Conservation (phyloP, 2,888 invertebrate species). For the Brachynemurus nebulosus region DNA sequence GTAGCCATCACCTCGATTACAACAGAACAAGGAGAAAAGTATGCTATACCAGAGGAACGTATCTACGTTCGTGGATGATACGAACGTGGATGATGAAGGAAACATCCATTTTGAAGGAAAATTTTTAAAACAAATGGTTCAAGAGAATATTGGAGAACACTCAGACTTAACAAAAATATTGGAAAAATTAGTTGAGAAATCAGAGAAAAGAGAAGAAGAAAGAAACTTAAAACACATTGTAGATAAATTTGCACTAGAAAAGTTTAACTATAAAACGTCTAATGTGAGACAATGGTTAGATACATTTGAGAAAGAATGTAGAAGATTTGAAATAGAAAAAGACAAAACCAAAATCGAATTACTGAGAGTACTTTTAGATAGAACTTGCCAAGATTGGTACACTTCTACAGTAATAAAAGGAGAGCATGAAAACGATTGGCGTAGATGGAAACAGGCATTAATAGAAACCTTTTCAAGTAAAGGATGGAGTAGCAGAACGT, state of each 20-base stretch:
- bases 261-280: not conserved
- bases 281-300: not conserved
- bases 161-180: not conserved
- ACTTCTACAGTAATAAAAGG: not conserved
- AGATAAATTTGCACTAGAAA: not conserved
- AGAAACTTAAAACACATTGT: not conserved
- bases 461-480: not conserved
- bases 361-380: not conserved
- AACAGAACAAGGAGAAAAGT: not conserved
- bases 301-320: not conserved
- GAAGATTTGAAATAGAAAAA: not conserved
- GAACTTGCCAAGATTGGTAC: not conserved
- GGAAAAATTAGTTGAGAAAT: not conserved
- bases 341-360: not conserved
- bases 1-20: not conserved
- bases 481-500: not conserved
- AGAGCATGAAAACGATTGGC: not conserved
- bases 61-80: not conserved
- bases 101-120: not conserved
- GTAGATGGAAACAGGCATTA: not conserved
- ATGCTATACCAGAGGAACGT: not conserved
- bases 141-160: not conserved
- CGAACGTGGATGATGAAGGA: not conserved
- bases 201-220: not conserved
- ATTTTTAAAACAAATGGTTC: not conserved